Evolutionary conservation across 2,888 invertebrate species (phyloP).

Genomic region (Omphaloscelis lunosa): DNA sequence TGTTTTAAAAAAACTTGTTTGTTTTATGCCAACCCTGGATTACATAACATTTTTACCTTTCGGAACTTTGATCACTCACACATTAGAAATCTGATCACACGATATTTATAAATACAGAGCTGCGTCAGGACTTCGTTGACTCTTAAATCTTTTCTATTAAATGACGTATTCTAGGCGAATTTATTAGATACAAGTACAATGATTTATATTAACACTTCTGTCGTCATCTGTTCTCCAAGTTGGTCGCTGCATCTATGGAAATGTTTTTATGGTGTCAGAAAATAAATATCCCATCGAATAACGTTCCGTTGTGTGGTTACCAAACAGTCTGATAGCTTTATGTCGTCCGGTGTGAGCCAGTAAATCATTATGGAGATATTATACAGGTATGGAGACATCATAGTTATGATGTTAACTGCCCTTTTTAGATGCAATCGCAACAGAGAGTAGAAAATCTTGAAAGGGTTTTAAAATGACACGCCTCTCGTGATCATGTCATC

Average conservation of each 20-base stretch:
- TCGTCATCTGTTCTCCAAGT: slow-evolving; percentile 51
- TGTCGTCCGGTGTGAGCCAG: slow-evolving; percentile 48
- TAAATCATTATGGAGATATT: slow-evolving; percentile 32
- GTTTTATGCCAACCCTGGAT: too few species aligned
- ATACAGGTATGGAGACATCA: background rate
- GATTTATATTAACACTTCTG: slow-evolving; percentile 1
- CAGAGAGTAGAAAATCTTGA: background rate
- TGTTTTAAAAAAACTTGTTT: too few species aligned
- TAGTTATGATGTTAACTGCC: slow-evolving; percentile 21
- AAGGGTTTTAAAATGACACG: background rate
- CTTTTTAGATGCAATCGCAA: slow-evolving; percentile 14
- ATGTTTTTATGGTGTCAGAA: slow-evolving; percentile 70
- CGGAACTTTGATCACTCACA: background rate
- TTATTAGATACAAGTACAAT: background rate
- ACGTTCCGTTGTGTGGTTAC: slow-evolving; percentile 46
- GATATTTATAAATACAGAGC: background rate
- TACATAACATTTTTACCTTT: background rate
- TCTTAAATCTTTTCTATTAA: background rate
- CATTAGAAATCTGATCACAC: too few species aligned
- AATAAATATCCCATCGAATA: slow-evolving; percentile 65
- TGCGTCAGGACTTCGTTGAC: too few species aligned
- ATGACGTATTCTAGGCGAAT: background rate
- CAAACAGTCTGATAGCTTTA: slow-evolving; percentile 61
- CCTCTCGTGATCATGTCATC: background rate
- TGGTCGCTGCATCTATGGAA: slow-evolving; percentile 70